These are phyloP conservation scores for Cancer borealis DNA, from an alignment of 2,888 invertebrate species.

Conservation along the genomic window DNA sequence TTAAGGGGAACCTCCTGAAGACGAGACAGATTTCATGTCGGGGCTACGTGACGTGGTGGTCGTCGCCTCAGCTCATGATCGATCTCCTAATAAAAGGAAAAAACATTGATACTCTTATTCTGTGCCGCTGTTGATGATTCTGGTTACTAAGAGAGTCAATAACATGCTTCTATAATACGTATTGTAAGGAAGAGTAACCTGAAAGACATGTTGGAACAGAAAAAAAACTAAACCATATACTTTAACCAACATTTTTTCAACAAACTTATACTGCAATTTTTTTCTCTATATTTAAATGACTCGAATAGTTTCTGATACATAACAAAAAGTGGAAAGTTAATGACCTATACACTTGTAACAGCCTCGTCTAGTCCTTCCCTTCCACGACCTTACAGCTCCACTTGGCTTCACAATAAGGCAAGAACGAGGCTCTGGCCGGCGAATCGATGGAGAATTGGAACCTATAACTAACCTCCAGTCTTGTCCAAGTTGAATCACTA, in stretches of 20 bases:
- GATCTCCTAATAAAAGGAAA: neutral
- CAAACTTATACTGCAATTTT: too few species aligned
- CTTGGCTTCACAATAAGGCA: neutral
- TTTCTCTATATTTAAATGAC: too few species aligned
- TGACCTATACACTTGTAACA: neutral
- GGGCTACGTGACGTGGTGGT: neutral
- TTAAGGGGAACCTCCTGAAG: conserved; percentile 15
- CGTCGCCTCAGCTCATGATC: neutral
- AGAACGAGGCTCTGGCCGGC: neutral
- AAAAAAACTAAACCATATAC: too few species aligned
- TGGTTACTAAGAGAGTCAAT: too few species aligned
- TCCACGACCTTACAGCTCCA: neutral
- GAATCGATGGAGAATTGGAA: conserved; percentile 8
- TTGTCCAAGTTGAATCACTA: neutral
- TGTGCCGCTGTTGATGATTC: too few species aligned
- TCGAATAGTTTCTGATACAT: too few species aligned
- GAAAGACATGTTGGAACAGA: too few species aligned
- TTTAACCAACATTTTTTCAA: too few species aligned
- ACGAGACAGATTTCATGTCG: neutral
- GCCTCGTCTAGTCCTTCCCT: neutral
- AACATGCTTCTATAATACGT: too few species aligned
- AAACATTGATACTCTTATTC: too few species aligned
- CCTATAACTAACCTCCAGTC: conserved; percentile 2
- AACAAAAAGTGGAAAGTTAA: too few species aligned
- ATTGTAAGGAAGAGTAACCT: too few species aligned